Base-by-base conservation (phyloP, 1,140 invertebrate species). In the Euwallacea similis region DNA sequence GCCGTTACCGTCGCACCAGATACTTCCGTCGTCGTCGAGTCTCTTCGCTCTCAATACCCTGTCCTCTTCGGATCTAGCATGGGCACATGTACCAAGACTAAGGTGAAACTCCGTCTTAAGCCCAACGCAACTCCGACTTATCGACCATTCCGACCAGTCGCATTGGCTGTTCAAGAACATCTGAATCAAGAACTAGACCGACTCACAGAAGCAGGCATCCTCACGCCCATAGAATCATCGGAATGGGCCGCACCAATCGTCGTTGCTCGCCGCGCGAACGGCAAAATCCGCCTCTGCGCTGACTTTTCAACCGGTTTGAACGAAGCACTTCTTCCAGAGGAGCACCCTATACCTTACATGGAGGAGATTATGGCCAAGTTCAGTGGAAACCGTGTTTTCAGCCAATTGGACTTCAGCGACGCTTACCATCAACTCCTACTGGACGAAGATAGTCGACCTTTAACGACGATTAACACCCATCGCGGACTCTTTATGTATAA, bases 361-460 rank as follows among this genome's bases (percentile, higher is more conserved):
- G 71, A 78, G n/a, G 56, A 76, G 42, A 60, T 78, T 43, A 75
- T 77, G 58, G 42, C 61, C 53, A 63, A 64, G 11, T 61, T 77
- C 16, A 42, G 65, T 42, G 71, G 62, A 13, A 70, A 61, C 16
- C 41, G 62, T 11, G 13, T 55, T 7, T 76, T 74, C 62, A 69
- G 69, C 9, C 62, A 72, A 66, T 53, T 76, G 21, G 67, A 76
- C 72, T 66, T 76, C 10, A 50, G 33, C 7, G 54, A 76, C 15
- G 67, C 70, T 10, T 76, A 69, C 74, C 81, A 78, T 73, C 84
- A 86, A 73, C 69, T 86, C 7, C 59, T 65, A 7, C 50, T 86
- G 6, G 76, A 79, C 11, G 73, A 77, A 44, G 66, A 72, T 0
- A 76, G 79, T 50, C 77, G 69, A 47, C 62, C 77, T 8, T 81